Base-by-base conservation (phyloP, 2,888 invertebrate species). In the Oscheius myriophilus region DNA sequence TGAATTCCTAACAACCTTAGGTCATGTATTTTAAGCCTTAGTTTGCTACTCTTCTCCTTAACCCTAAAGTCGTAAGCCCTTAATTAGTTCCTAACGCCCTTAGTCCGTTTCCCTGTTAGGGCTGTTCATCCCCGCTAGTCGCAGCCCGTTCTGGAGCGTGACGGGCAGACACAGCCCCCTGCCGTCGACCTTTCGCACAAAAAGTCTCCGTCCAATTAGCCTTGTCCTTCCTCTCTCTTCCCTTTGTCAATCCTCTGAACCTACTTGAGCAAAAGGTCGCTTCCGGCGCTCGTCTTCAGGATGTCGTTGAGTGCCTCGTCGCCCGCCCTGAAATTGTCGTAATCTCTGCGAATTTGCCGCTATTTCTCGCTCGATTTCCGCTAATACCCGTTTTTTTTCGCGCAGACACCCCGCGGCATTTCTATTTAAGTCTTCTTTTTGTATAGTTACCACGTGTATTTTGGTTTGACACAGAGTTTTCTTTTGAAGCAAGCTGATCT, bases 231-330 rank as follows among this genome's bases (percentile, higher is more conserved):
- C 21, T 25, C 26, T n/a, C n/a, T n/a, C n/a, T n/a, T n/a, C n/a
- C n/a, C 18, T 55, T 41, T 2, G 16, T 16, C 25, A 2, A 25
- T 23, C 26, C 26, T 55, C 26, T 21, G 25, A 25, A 67, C 72
- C 69, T 33, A 79, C 79, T 72, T 76, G 46, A 72, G 62, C 43
- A 77, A 57, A 1, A 77, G 55, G 43, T 75, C 74, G 42, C 67
- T 72, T 21, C 79, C 77, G 18, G 79, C 77, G 2, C 63, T 58
- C n/a, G 77, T 76, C 53, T 72, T 73, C 16, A 77, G 26, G 42
- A 79, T 58, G 49, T 79, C 76, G 39, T 75, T 70, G 18, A 79
- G 63, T 6, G 76, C 70, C 45, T 77, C 79, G 33, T 66, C 66
- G 39, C 43, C 58, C 14, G 21, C 42, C 39, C 58, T 66, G 51